Evolutionary conservation across 2,888 invertebrate genomes (phyloP).

Genomic region (Linnaemya tessellans): DNA sequence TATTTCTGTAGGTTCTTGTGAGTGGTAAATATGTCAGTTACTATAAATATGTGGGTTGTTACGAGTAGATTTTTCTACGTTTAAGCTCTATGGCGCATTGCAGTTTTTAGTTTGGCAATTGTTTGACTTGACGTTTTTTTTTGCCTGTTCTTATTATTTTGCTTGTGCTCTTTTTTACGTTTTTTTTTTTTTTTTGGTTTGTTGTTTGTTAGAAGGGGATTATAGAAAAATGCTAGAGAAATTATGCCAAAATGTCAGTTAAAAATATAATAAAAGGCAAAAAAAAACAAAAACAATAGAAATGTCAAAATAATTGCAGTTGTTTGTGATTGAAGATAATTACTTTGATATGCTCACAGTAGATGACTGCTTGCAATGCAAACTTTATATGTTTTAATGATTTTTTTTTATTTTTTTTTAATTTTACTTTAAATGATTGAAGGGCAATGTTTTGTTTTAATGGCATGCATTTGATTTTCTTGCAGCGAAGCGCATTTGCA

Average conservation of each 20-base stretch:
- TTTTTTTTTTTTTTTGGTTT: constrained; percentile 3
- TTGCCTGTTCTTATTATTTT: not conserved
- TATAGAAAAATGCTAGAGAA: constrained; percentile 57
- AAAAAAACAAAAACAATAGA: constrained; percentile 40
- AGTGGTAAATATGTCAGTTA: constrained; percentile 29
- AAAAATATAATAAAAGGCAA: too few species aligned
- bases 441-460: too few species aligned
- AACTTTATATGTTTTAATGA: not conserved
- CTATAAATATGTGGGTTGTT: constrained; percentile 57
- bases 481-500: too few species aligned
- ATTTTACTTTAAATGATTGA: not conserved
- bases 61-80: constrained; percentile 53
- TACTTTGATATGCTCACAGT: constrained; percentile 53
- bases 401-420: not conserved
- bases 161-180: not conserved
- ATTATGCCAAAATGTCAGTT: constrained; percentile 73
- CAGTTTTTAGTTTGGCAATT: constrained; percentile 69
- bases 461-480: too few species aligned
- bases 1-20: constrained; percentile 26
- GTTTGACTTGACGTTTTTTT: constrained; percentile 52
- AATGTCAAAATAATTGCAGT: constrained; percentile 74
- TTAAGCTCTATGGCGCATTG: constrained; percentile 63
- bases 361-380: constrained; percentile 4
- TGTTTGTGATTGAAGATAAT: constrained; percentile 70
- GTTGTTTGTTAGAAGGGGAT: constrained; percentile 36